phyloP scores from a whole-genome alignment of 1,140 invertebrate species.

The Pogonomyrmex californicus region DNA sequence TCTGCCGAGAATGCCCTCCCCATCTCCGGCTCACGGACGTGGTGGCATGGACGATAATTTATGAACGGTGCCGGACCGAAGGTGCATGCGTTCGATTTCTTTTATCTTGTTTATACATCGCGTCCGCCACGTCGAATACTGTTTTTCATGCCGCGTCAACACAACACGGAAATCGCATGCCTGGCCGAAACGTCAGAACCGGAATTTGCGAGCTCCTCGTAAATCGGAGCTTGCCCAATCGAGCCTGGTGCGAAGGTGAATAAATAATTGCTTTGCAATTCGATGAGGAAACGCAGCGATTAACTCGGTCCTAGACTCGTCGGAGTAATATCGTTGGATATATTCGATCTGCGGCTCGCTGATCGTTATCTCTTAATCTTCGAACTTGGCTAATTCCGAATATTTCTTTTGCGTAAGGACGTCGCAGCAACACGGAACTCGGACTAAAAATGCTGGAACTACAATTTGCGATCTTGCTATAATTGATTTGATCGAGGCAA shows the following conservation, averaged over 20 bases:
- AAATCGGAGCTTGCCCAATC: background rate
- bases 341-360: background rate
- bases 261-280: background rate
- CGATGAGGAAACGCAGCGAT: background rate
- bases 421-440: background rate
- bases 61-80: conserved; percentile 12
- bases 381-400: background rate
- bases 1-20: conserved; percentile 11
- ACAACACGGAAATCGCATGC: background rate
- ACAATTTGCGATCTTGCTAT: background rate
- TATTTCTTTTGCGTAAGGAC: background rate
- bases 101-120: conserved; percentile 41
- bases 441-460: background rate
- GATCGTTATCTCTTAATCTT: background rate
- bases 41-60: conserved; percentile 39
- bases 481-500: background rate
- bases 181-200: background rate
- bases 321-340: background rate
- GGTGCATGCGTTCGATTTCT: conserved; percentile 17
- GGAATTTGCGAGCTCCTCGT: background rate
- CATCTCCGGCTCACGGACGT: conserved; percentile 6
- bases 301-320: background rate
- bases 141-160: background rate
- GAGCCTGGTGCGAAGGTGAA: background rate
- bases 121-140: background rate